phyloP scores from a whole-genome alignment of 1,140 invertebrate species.

The Drosophila pallidifrons region DNA sequence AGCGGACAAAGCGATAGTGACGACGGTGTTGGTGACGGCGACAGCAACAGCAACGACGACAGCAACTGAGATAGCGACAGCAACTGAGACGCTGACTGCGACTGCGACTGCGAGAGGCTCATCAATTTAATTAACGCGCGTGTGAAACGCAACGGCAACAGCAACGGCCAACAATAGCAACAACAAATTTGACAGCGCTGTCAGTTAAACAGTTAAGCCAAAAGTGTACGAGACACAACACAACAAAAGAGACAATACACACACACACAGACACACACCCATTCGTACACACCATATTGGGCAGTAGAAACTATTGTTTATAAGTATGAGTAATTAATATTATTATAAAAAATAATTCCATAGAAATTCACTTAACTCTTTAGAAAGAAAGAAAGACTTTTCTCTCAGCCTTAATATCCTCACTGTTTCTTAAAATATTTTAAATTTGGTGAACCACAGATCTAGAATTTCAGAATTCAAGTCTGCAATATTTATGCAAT shows the following conservation, averaged over 20 bases:
- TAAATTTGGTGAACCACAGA: too few species aligned
- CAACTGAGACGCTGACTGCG: not conserved
- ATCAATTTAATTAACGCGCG: constrained; percentile 54
- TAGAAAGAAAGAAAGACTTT: not conserved
- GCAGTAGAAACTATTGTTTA: constrained; percentile 6
- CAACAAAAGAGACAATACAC: constrained; percentile 19
- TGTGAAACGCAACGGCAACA: constrained; percentile 44
- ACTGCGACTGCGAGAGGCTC: constrained; percentile 12
- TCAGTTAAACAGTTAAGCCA: constrained; percentile 42
- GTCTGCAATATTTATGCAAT: too few species aligned
- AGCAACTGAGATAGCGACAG: not conserved
- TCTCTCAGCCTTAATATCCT: not conserved
- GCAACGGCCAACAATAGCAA: constrained; percentile 35
- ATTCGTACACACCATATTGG: not conserved
- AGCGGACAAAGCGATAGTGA: constrained; percentile 9
- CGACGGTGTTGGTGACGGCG: not conserved
- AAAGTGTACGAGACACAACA: constrained; percentile 29
- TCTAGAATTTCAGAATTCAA: too few species aligned
- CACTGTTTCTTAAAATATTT: too few species aligned
- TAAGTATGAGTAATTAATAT: constrained; percentile 8
- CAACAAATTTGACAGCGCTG: constrained; percentile 52
- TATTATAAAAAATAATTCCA: constrained; percentile 11
- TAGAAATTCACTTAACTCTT: not conserved
- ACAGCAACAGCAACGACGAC: not conserved
- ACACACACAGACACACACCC: constrained; percentile 7